A percentile compares a stretch with the other conserved stretches of the same genome.
phyloP scores from a whole-genome alignment of 92 coral and sea anemone species.

The Epizoanthus illoricatus region DNA sequence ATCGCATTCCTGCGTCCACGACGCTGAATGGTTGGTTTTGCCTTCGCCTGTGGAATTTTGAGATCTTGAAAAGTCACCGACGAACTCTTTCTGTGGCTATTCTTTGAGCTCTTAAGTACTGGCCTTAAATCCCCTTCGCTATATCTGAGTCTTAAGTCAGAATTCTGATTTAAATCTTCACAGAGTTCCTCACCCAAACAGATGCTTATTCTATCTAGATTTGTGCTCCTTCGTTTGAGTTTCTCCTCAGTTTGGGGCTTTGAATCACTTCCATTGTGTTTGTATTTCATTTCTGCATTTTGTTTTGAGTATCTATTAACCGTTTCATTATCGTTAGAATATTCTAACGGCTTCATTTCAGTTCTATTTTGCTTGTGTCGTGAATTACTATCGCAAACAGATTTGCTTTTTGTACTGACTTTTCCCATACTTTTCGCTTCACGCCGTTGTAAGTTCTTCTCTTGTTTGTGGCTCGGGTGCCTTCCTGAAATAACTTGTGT shows the following conservation, averaged over 20 bases:
- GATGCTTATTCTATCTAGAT: not conserved
- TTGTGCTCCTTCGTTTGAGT: not conserved
- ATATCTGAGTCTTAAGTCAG: slow-evolving; percentile 9
- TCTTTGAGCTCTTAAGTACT: slow-evolving; percentile 3
- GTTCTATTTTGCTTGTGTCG: not conserved
- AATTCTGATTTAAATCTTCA: not conserved
- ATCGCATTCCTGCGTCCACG: slow-evolving; percentile 55
- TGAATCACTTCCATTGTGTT: not conserved
- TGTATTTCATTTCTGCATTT: not conserved
- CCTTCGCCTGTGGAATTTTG: slow-evolving; percentile 18
- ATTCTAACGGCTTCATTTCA: not conserved
- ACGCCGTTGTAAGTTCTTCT: not conserved
- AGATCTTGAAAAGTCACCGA: slow-evolving; percentile 29
- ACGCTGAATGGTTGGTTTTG: slow-evolving; percentile 20
- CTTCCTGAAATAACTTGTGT: not conserved
- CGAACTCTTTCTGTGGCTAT: not conserved
- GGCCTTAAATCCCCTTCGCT: slow-evolving; percentile 36
- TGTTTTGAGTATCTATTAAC: not conserved
- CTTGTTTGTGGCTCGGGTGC: not conserved
- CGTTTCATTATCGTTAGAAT: not conserved
- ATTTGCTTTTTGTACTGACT: not conserved
- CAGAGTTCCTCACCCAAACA: not conserved
- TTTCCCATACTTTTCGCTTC: not conserved
- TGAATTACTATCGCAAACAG: not conserved
- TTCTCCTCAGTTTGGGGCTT: not conserved